Conservation (phyloP, 2,113 vertebrate genomes). For the Passer montanus region DNA sequence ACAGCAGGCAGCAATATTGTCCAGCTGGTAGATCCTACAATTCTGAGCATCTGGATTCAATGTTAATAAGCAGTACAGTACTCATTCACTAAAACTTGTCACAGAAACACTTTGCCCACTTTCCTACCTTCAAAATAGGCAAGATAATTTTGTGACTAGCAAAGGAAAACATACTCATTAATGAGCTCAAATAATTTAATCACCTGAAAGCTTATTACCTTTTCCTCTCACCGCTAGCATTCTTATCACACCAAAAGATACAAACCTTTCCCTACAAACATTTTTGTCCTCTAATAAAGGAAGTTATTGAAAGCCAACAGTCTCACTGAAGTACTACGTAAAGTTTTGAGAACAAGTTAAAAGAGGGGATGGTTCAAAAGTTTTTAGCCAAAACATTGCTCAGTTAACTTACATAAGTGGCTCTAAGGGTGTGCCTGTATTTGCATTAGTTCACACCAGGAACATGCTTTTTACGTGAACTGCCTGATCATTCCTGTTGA, state of each 20-base stretch:
- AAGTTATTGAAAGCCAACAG: neutral
- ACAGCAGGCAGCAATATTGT: neutral
- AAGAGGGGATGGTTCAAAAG: neutral
- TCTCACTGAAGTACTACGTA: neutral
- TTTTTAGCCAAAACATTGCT: neutral
- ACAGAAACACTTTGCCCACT: neutral
- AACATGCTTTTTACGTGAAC: neutral
- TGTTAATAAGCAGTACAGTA: neutral
- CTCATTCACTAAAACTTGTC: neutral
- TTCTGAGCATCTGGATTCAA: neutral
- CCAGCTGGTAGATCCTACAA: neutral
- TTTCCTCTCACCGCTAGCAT: neutral
- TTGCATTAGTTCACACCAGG: neutral
- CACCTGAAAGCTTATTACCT: neutral
- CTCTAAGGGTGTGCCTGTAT: neutral
- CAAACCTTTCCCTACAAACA: neutral
- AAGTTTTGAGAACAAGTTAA: neutral
- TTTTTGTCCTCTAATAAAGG: neutral
- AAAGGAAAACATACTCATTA: neutral
- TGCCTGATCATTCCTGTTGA: neutral
- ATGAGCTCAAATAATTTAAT: neutral
- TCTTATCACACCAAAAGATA: neutral
- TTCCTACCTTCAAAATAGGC: neutral
- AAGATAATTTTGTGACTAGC: neutral
- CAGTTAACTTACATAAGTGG: neutral